Conservation (phyloP, 2,888 invertebrate species). For the Neoitamus cyanurus region DNA sequence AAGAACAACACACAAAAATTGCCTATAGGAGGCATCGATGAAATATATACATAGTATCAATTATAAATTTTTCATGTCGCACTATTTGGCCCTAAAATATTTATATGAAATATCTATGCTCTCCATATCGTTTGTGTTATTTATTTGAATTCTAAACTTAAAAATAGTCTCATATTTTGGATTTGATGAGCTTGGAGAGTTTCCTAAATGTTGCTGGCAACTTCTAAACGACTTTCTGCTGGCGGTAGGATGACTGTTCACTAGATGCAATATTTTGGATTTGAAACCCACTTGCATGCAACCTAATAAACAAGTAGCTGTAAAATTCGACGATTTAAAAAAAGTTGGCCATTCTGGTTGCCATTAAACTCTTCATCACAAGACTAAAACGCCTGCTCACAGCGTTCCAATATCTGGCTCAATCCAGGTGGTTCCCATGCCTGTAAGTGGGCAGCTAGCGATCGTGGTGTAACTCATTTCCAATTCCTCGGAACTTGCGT, state of each 20-base stretch:
- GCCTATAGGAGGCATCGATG: too few relatives aligned
- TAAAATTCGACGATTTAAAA: not conserved
- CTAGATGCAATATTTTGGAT: not conserved
- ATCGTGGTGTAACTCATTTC: slow-evolving; percentile 4
- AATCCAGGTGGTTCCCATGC: not conserved
- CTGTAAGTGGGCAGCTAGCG: not conserved
- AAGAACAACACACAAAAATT: not conserved
- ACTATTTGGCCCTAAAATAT: too few relatives aligned
- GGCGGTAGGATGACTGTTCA: too few relatives aligned
- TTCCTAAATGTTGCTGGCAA: too few relatives aligned
- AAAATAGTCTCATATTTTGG: too few relatives aligned
- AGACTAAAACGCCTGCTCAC: not conserved
- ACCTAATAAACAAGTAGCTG: not conserved
- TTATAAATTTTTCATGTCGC: too few relatives aligned
- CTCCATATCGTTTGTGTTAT: too few relatives aligned
- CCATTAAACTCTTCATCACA: not conserved
- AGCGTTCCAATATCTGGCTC: not conserved
- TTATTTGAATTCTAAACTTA: too few relatives aligned
- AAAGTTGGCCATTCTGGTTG: not conserved
- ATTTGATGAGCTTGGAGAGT: too few relatives aligned
- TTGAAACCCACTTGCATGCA: not conserved
- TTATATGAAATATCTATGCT: too few relatives aligned
- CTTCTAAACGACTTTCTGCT: too few relatives aligned
- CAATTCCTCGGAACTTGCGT: slow-evolving; percentile 3
- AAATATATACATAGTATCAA: too few relatives aligned